A percentile compares a stretch with the other conserved stretches of the same genome.
Evolutionary conservation across 2,113 vertebrate species (phyloP).

Genomic region (Labrus mixtus): DNA sequence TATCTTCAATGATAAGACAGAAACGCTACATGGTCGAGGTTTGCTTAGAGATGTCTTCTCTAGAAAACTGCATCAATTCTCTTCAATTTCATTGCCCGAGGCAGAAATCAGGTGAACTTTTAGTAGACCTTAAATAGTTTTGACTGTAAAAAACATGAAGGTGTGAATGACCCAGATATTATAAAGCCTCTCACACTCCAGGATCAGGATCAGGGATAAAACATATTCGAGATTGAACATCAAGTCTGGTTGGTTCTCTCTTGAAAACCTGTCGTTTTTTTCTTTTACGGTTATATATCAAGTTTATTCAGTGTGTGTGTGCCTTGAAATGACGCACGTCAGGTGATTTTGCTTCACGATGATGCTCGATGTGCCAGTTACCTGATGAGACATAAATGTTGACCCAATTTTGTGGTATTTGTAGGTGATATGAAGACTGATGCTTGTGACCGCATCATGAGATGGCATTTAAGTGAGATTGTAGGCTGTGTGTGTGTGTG

Average conservation of each 20-base stretch:
- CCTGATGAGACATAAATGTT: slow-evolving; percentile 21
- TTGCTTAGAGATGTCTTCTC: not conserved
- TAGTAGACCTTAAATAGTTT: not conserved
- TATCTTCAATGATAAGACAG: slow-evolving; percentile 9
- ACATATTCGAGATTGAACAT: not conserved
- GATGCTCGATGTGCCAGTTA: slow-evolving; percentile 10
- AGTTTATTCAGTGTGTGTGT: not conserved
- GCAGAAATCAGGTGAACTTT: not conserved
- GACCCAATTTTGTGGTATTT: slow-evolving; percentile 45
- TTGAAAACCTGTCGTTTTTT: not conserved
- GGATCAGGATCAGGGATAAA: not conserved
- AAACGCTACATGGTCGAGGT: not conserved
- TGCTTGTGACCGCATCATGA: slow-evolving; percentile 17
- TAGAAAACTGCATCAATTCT: not conserved
- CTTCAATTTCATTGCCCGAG: not conserved
- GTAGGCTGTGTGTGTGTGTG: not conserved
- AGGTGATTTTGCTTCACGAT: not conserved
- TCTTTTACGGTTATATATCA: not conserved
- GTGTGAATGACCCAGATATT: slow-evolving; percentile 17
- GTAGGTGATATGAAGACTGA: slow-evolving; percentile 21
- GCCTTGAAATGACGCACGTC: slow-evolving; percentile 15
- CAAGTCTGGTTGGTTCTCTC: not conserved
- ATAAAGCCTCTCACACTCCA: slow-evolving; percentile 11
- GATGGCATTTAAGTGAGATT: slow-evolving; percentile 17
- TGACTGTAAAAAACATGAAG: not conserved